Evolutionary conservation across 1,140 invertebrate species (phyloP).

Genomic region (Panulirus ornatus): DNA sequence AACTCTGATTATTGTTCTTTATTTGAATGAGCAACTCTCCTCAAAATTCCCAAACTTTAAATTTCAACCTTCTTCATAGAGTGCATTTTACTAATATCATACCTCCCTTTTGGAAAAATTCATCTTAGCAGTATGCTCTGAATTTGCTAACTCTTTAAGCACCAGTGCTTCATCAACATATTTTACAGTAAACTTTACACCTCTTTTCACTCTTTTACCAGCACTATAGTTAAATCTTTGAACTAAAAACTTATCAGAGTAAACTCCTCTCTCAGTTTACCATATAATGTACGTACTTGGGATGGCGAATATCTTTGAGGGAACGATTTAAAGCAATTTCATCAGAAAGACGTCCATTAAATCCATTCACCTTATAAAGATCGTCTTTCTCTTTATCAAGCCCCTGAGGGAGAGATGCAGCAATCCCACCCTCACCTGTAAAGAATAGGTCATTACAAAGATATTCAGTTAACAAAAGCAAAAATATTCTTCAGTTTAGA

Average conservation of each 20-base stretch:
- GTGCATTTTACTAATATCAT: too few species aligned
- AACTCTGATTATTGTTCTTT: too few species aligned
- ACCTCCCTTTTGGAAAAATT: neutral
- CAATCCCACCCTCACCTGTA: slow-evolving; percentile 35
- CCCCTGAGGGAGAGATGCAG: slow-evolving; percentile 82
- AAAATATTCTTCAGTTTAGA: too few species aligned
- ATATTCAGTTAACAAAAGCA: too few species aligned
- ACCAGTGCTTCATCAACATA: neutral
- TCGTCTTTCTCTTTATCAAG: slow-evolving; percentile 81
- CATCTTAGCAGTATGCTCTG: neutral
- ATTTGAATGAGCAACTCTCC: too few species aligned
- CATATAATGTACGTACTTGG: slow-evolving; percentile 79
- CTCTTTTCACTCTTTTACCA: neutral
- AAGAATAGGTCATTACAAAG: neutral
- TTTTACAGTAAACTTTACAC: neutral
- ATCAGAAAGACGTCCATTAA: slow-evolving; percentile 89
- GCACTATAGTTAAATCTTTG: neutral
- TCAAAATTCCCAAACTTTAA: too few species aligned
- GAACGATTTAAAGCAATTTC: slow-evolving; percentile 87
- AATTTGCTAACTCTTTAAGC: neutral
- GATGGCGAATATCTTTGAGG: slow-evolving; percentile 87
- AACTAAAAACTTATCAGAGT: neutral
- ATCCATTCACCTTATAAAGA: slow-evolving; percentile 88
- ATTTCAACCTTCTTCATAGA: too few species aligned
- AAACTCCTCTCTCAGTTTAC: neutral